Evolutionary conservation across 2,797 vertebrate genomes (phyloP), one percentile per base, ranked within the genome.

Genomic region (Coregonus sp.): DNA sequence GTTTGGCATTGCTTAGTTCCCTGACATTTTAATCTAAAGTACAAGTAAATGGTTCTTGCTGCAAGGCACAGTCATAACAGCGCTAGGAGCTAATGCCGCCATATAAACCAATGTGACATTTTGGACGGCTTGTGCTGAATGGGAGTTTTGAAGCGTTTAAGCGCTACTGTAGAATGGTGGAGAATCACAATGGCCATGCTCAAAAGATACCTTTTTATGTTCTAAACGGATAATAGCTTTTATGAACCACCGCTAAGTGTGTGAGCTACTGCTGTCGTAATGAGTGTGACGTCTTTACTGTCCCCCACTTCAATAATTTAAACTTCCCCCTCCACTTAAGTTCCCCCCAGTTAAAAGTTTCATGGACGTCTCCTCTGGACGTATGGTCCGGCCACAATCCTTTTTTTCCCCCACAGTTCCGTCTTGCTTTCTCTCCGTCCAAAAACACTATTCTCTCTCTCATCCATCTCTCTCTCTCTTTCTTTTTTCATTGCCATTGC

Each of bases 401-500:
- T 70, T 54, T 73, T 31, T 25, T n/a, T 56, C 70, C 59, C 59
- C 6, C n/a, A 54, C 37, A 73, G 20, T 63, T 25, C 40, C 4
- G 2, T 11, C 25, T n/a, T 40, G 33, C 51, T 16, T 63, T 75
- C 67, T 54, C 50, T 68, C 20, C 14, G 18, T 4, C 18, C 51
- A 35, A 7, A 9, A 16, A 29, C 6, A 1, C 14, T 18, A 4
- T 47, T 3, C 33, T 16, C 6, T 29, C 70, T 72, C 35, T 37
- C 37, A 52, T 76, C 14, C 4, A 4, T 76, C 78, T 65, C 68
- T 80, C 76, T 74, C 35, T 78, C 73, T 11, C 14, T 9, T 47
- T 11, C 66, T 25, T 25, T 18, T 3, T 73, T 37, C 25, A 56
- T 31, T 35, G 16, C 51, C 31, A 29, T 70, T n/a, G 35, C 63